Conservation (phyloP, 2,113 vertebrate species). For the Odontesthes bonariensis region DNA sequence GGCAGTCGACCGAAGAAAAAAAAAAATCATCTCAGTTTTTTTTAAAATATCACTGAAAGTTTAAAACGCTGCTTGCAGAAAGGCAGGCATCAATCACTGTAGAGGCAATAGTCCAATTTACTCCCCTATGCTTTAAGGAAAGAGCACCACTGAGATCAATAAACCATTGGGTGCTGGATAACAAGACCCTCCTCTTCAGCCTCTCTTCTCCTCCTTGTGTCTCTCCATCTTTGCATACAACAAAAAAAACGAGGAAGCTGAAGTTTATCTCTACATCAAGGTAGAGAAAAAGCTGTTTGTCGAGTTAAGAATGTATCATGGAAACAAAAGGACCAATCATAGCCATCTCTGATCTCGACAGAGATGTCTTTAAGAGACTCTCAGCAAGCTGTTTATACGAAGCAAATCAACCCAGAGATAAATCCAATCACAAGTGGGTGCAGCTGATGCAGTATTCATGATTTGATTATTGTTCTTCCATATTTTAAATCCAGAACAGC, state of each 20-base stretch:
- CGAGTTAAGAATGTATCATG: slow-evolving; percentile 10
- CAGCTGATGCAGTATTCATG: slow-evolving; percentile 48
- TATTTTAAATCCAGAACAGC: slow-evolving; percentile 26
- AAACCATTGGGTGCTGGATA: slow-evolving; percentile 44
- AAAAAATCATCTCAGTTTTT: slow-evolving; percentile 25
- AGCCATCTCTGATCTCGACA: slow-evolving; percentile 11
- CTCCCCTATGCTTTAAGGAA: slow-evolving; percentile 15
- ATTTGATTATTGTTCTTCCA: slow-evolving; percentile 45
- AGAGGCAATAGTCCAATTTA: slow-evolving; percentile 68
- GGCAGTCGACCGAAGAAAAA: neutral
- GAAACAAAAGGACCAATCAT: slow-evolving; percentile 3
- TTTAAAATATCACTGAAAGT: slow-evolving; percentile 49
- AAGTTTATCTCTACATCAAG: slow-evolving; percentile 17
- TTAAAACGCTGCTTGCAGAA: slow-evolving; percentile 32
- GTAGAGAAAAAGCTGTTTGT: neutral
- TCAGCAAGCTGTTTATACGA: neutral
- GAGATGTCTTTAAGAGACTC: neutral
- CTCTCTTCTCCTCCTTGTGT: neutral
- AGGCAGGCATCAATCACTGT: slow-evolving; percentile 60
- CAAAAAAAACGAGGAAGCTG: slow-evolving; percentile 12
- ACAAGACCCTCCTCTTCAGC: slow-evolving; percentile 34
- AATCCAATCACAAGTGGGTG: slow-evolving; percentile 8
- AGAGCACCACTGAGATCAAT: slow-evolving; percentile 55
- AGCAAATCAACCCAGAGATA: slow-evolving; percentile 4
- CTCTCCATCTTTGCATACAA: slow-evolving; percentile 3